Evolutionary conservation across 2,113 vertebrate genomes (phyloP), one percentile per base, ranked within the genome.

Genomic region (Indicator indicator): DNA sequence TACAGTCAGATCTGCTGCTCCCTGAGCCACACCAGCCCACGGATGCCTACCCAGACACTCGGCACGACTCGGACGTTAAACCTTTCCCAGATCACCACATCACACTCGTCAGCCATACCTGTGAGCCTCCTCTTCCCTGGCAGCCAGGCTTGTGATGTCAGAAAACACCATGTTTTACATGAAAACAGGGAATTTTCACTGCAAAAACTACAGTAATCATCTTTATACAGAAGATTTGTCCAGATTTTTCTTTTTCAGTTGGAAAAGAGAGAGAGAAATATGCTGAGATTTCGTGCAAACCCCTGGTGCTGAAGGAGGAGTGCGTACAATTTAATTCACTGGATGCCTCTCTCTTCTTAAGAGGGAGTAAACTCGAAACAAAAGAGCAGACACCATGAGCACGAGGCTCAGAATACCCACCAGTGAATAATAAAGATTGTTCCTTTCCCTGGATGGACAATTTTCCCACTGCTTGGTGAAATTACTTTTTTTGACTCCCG

Each of bases 71-170:
- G 24, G 40, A 28, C 19, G 6, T 52, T 1, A 19, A 68, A 62
- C 62, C 63, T 38, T 4, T 8, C 68, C 92, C 5, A 0, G 4
- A 13, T 42, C 5, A 5, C 62, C 59, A 26, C 60, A 5, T 5
- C 42, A 2, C 16, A 0, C 6, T 4, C 3, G 4, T 9, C 20
- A 6, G 48, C 28, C 1, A 21, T 0, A 24, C 15, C 5, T 0
- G 1, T 4, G 1, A 1, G 11, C 1, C 54, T 26, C 50, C 48
- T 2, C 6, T 33, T 65, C n/a, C 38, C 62, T 1, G 7, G 55
- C 17, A 70, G n/a, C 16, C 44, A 21, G 67, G 46, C 54, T 42
- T 12, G 33, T 2, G 16, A 59, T 5, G 64, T 56, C 65, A 20
- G 14, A 28, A 16, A 64, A 65, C 4, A 3, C 44, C 1, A 2